phyloP scores from a whole-genome alignment of 2,888 invertebrate genomes.

The Clivina fossor region DNA sequence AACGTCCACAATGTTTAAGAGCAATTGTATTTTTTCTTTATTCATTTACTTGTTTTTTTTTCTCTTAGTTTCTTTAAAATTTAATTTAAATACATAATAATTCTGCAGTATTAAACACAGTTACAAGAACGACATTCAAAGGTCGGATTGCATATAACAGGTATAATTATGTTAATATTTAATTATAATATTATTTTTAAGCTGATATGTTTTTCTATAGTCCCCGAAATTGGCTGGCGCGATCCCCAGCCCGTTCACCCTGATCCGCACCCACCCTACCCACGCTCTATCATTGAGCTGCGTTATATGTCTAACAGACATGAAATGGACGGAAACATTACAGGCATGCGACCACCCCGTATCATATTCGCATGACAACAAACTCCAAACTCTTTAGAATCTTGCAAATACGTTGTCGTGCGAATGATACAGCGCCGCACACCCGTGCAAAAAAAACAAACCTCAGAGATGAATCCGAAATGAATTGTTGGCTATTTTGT shows the following conservation, averaged over 20 bases:
- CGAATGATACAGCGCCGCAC: conserved; percentile 12
- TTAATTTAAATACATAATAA: conserved; percentile 46
- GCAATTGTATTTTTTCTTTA: conserved; percentile 41
- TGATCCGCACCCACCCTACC: conserved; percentile 54
- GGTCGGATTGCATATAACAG: conserved; percentile 56
- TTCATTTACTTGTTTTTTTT: conserved; percentile 28
- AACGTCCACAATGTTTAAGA: conserved; percentile 49
- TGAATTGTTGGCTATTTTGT: background rate
- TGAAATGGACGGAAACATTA: conserved; percentile 55
- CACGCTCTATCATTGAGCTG: conserved; percentile 53
- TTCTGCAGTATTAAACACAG: conserved; percentile 52
- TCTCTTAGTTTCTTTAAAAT: conserved; percentile 40
- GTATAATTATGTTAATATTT: conserved; percentile 58
- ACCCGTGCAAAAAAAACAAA: conserved; percentile 26
- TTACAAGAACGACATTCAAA: conserved; percentile 55
- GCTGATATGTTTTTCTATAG: conserved; percentile 73
- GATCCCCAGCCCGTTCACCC: conserved; percentile 50
- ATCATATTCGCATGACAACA: too few species aligned
- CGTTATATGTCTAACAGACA: conserved; percentile 49
- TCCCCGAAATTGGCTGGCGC: conserved; percentile 59
- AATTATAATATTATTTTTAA: conserved; percentile 61
- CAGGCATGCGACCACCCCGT: conserved; percentile 52
- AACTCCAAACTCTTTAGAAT: too few species aligned
- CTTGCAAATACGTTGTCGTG: background rate
- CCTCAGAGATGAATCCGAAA: conserved; percentile 19